phyloP scores from a whole-genome alignment of 2,888 invertebrate genomes.

The Drosophila mettleri region DNA sequence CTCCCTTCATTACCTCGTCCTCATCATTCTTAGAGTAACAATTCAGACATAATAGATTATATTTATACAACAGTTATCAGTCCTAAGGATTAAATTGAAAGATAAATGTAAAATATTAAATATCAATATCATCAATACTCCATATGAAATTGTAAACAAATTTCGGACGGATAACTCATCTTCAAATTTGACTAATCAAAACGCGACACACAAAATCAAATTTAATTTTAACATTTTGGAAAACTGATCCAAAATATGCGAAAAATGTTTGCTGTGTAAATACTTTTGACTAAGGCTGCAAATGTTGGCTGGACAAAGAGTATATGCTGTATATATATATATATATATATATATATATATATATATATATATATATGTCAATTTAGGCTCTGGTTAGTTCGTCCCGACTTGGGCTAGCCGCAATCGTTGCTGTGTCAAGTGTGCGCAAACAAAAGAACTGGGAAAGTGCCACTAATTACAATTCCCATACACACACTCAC shows the following conservation, averaged over 20 bases:
- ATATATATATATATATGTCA: constrained; percentile 13
- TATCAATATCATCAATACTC: no score
- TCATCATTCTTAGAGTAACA: no score
- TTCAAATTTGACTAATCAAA: no score
- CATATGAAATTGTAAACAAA: no score
- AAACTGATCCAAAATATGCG: neutral
- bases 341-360: constrained; percentile 13
- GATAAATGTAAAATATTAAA: no score
- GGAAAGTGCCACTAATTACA: constrained; percentile 80
- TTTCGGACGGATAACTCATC: no score
- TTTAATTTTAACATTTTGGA: neutral
- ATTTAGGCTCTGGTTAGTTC: constrained; percentile 20
- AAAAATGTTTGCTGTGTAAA: neutral
- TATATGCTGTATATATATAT: neutral
- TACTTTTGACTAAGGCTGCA: neutral
- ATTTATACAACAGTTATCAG: no score
- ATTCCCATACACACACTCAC: constrained; percentile 57
- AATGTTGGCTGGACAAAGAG: constrained; percentile 16
- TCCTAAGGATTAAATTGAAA: no score
- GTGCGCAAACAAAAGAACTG: constrained; percentile 75
- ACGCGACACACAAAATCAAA: no score
- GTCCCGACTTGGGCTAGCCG: constrained; percentile 24
- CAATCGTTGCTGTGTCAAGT: constrained; percentile 65
- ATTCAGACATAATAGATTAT: no score
- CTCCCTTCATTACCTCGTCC: no score